These are phyloP conservation scores for Chromoteleia sp. DNA, from an alignment of 2,888 invertebrate species.

Conservation along the genomic window DNA sequence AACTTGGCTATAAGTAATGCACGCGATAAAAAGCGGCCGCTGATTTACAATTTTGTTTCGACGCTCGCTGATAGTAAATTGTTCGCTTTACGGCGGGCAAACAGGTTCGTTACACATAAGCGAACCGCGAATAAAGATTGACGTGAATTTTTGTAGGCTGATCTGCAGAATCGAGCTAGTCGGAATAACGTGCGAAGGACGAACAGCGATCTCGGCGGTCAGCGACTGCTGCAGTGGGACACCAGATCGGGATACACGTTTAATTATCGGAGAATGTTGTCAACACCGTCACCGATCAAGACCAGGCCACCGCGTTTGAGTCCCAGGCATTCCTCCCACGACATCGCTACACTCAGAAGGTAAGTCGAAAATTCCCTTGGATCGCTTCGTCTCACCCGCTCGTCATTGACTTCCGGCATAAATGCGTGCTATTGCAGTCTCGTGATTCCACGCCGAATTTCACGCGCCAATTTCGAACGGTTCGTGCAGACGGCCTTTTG, in stretches of 20 bases:
- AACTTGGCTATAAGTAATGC: background rate
- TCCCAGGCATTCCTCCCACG: constrained; percentile 85
- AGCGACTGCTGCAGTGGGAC: constrained; percentile 86
- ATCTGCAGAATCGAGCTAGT: constrained; percentile 85
- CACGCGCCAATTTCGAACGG: constrained; percentile 23
- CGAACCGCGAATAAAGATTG: background rate
- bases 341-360: constrained; percentile 83
- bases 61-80: background rate
- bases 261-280: constrained; percentile 85
- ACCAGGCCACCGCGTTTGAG: constrained; percentile 84
- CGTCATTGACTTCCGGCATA: constrained; percentile 70
- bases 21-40: background rate
- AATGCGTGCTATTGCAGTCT: constrained; percentile 51
- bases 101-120: background rate
- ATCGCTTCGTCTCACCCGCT: constrained; percentile 65
- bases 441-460: constrained; percentile 45
- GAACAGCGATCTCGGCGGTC: constrained; percentile 87
- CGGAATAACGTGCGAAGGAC: constrained; percentile 86
- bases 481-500: background rate
- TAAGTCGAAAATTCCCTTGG: constrained; percentile 67
- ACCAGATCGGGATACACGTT: constrained; percentile 81
- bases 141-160: constrained; percentile 84
- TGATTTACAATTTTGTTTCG: background rate
- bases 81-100: background rate
- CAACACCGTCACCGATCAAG: constrained; percentile 85